Evolutionary conservation across 2,113 vertebrate genomes (phyloP).

Genomic region (Athene cunicularia): DNA sequence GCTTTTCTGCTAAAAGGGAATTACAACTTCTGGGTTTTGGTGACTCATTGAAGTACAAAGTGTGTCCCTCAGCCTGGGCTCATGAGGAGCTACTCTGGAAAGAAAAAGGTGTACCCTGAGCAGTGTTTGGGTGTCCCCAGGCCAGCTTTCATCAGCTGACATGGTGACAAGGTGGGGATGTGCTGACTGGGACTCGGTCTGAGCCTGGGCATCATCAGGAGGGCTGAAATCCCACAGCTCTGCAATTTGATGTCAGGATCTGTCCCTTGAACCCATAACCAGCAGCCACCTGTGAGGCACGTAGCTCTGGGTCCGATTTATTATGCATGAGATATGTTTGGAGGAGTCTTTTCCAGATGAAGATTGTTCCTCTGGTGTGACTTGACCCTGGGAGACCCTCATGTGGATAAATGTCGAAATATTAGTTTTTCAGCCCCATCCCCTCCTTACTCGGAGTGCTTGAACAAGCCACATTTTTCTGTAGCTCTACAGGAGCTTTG

Average conservation of each 20-base stretch:
- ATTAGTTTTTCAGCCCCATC: not conserved
- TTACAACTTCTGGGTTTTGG: not conserved
- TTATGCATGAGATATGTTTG: not conserved
- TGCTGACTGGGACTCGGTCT: not conserved
- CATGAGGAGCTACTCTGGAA: not conserved
- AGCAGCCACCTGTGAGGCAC: not conserved
- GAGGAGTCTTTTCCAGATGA: not conserved
- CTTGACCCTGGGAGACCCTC: not conserved
- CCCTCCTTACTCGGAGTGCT: not conserved
- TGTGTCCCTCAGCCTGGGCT: not conserved
- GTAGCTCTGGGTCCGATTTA: not conserved
- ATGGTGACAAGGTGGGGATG: not conserved
- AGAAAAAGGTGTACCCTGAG: not conserved
- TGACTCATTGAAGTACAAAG: not conserved
- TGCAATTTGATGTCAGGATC: not conserved
- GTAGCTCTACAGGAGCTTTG: slow-evolving; percentile 71
- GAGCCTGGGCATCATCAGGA: not conserved
- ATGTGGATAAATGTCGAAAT: not conserved
- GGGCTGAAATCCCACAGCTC: not conserved
- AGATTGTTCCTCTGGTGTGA: not conserved
- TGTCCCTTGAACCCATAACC: not conserved
- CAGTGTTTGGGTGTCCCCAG: not conserved
- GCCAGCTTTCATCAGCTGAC: not conserved
- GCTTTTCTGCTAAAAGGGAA: not conserved
- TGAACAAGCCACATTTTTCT: not conserved